Percentiles rank a stretch among this genome's conserved stretches.
Conservation (phyloP, 2,113 vertebrate species). For the Rattus norvegicus region DNA sequence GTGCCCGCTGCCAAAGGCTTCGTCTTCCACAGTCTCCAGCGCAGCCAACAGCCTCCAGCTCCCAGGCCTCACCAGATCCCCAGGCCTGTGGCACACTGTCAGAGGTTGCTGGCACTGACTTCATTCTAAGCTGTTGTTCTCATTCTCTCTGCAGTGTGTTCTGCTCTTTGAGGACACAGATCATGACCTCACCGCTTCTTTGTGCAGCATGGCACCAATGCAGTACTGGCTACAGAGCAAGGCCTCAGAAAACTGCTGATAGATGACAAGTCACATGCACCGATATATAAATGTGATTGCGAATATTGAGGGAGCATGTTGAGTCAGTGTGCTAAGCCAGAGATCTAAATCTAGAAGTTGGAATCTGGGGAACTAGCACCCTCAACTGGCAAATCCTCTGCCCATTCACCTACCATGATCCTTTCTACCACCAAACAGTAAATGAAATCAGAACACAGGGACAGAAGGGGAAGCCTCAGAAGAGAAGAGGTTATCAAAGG, state of each 20-base stretch:
- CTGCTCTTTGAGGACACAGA: not conserved
- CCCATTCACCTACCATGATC: not conserved
- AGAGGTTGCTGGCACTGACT: not conserved
- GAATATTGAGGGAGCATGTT: too few species aligned
- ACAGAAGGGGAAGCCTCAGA: not conserved
- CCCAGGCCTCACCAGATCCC: not conserved
- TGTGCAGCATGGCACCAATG: not conserved
- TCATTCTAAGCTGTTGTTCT: not conserved
- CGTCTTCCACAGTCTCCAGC: not conserved
- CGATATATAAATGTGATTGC: not conserved
- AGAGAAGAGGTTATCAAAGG: not conserved
- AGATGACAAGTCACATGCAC: not conserved
- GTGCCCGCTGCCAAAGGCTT: conserved; percentile 41
- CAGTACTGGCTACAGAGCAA: not conserved
- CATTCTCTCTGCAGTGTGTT: not conserved
- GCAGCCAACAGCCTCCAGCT: not conserved
- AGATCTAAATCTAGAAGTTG: not conserved
- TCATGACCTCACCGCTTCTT: not conserved
- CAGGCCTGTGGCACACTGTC: not conserved
- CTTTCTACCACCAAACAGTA: not conserved
- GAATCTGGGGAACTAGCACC: not conserved
- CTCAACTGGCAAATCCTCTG: not conserved
- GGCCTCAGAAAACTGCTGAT: not conserved
- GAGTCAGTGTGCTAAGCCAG: not conserved
- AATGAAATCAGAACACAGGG: not conserved